Evolutionary conservation across 1,140 invertebrate genomes (phyloP).

Genomic region (Dendroctonus valens): DNA sequence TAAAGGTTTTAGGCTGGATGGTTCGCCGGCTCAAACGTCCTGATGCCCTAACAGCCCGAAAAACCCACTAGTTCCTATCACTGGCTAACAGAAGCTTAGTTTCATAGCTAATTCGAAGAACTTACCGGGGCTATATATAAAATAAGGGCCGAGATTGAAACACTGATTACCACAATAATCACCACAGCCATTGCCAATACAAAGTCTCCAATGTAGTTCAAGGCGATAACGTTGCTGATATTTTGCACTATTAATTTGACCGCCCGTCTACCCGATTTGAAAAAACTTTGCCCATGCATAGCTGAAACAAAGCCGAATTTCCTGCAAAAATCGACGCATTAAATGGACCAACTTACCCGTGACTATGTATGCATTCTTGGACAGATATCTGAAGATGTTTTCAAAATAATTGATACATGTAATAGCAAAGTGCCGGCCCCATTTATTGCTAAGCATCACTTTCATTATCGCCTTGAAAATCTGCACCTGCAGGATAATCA

Average conservation of each 20-base stretch:
- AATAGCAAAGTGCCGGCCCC: slow-evolving; percentile 33
- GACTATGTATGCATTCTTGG: slow-evolving; percentile 78
- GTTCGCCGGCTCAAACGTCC: too few relatives aligned
- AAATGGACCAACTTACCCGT: slow-evolving; percentile 54
- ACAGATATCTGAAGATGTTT: slow-evolving; percentile 69
- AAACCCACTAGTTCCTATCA: too few relatives aligned
- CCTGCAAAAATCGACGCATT: background rate
- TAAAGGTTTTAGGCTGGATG: too few relatives aligned
- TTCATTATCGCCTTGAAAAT: slow-evolving; percentile 60
- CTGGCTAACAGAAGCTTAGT: too few relatives aligned
- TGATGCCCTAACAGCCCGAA: too few relatives aligned
- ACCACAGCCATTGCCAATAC: slow-evolving; percentile 65
- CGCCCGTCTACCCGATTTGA: slow-evolving; percentile 62
- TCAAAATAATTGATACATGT: slow-evolving; percentile 73
- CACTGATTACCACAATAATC: background rate
- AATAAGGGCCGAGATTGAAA: background rate
- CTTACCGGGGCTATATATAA: background rate
- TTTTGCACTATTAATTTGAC: slow-evolving; percentile 62
- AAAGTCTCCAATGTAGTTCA: slow-evolving; percentile 81
- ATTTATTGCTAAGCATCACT: slow-evolving; percentile 8
- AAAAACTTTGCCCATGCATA: slow-evolving; percentile 71
- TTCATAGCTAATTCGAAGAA: background rate
- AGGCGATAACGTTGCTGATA: slow-evolving; percentile 68
- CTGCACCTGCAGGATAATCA: slow-evolving; percentile 71
- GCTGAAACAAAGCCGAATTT: slow-evolving; percentile 52